phyloP scores from a whole-genome alignment of 2,888 invertebrate genomes.

The Callinectes sapidus region DNA sequence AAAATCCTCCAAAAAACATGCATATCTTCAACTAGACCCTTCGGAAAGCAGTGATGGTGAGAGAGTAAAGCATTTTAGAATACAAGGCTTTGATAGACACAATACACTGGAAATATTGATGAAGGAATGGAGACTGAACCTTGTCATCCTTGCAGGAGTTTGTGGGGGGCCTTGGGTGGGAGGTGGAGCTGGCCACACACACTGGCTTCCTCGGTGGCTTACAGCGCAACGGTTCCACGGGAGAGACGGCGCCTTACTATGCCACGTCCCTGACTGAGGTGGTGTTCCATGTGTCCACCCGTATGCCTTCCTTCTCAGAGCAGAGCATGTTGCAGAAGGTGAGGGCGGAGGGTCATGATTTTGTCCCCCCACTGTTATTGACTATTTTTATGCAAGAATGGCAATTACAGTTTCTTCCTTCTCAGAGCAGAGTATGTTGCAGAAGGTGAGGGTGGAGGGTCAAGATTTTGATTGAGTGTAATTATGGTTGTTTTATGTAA shows the following conservation, averaged over 20 bases:
- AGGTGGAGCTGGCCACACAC: conserved; percentile 93
- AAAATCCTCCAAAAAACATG: too few relatives aligned
- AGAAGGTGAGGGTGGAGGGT: conserved; percentile 81
- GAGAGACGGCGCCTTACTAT: conserved; percentile 94
- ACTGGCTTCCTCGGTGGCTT: conserved; percentile 96
- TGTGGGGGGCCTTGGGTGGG: conserved; percentile 76
- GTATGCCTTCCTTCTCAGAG: conserved; percentile 93
- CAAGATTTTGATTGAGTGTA: not conserved
- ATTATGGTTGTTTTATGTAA: not conserved
- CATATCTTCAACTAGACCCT: too few relatives aligned
- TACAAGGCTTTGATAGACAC: too few relatives aligned
- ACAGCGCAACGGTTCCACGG: conserved; percentile 91
- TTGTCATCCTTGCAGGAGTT: conserved; percentile 70
- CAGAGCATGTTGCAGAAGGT: conserved; percentile 92
- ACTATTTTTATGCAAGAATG: too few relatives aligned
- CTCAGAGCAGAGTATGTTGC: conserved; percentile 89
- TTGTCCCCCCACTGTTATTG: not conserved
- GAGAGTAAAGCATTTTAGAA: too few relatives aligned
- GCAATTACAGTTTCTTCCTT: too few relatives aligned
- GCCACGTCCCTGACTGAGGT: conserved; percentile 95
- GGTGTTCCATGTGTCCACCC: conserved; percentile 97
- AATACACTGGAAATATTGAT: not conserved
- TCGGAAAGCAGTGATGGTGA: too few relatives aligned
- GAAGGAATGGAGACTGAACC: not conserved
- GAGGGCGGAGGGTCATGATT: conserved; percentile 49